A percentile compares a stretch with the other conserved stretches of the same genome.
These are phyloP conservation scores for Pseudomyrmex gracilis DNA, from an alignment of 1,140 invertebrate genomes.

Conservation along the genomic window DNA sequence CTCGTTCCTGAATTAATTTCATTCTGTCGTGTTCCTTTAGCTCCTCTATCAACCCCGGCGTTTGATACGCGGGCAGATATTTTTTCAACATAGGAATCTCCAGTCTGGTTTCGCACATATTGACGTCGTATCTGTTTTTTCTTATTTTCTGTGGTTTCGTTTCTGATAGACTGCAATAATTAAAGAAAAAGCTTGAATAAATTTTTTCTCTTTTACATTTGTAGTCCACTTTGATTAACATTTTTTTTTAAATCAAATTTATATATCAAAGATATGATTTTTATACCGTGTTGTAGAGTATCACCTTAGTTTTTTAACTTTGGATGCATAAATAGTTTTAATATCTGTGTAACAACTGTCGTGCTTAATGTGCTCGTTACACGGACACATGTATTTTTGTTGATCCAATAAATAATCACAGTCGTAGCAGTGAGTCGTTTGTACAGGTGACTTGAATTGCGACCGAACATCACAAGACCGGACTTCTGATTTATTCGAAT, in stretches of 20 bases:
- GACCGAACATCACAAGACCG: conserved; percentile 18
- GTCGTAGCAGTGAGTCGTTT: background rate
- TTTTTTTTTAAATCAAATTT: background rate
- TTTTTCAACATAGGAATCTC: conserved; percentile 60
- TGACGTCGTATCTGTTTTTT: conserved; percentile 8
- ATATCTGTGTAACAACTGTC: background rate
- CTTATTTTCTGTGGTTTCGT: background rate
- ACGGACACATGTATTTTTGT: background rate
- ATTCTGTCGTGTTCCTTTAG: conserved; percentile 70
- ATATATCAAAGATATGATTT: too few relatives aligned
- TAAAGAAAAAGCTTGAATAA: background rate
- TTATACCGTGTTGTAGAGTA: background rate
- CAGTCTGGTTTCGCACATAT: background rate
- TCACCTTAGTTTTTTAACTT: background rate
- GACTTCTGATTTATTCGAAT: conserved; percentile 12
- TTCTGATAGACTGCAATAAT: background rate
- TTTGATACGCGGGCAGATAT: conserved; percentile 71
- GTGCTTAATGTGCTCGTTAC: background rate
- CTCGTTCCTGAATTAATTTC: conserved; percentile 69
- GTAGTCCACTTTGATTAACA: too few relatives aligned
- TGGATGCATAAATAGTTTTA: background rate
- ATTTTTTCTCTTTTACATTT: background rate
- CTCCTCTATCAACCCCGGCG: conserved; percentile 71
- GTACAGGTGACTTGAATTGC: conserved; percentile 7
- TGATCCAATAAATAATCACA: conserved; percentile 12